Percentiles rank a stretch among this genome's conserved stretches.
Evolutionary conservation across 2,113 vertebrate genomes (phyloP).

Genomic region (Ageneiosus marmoratus): DNA sequence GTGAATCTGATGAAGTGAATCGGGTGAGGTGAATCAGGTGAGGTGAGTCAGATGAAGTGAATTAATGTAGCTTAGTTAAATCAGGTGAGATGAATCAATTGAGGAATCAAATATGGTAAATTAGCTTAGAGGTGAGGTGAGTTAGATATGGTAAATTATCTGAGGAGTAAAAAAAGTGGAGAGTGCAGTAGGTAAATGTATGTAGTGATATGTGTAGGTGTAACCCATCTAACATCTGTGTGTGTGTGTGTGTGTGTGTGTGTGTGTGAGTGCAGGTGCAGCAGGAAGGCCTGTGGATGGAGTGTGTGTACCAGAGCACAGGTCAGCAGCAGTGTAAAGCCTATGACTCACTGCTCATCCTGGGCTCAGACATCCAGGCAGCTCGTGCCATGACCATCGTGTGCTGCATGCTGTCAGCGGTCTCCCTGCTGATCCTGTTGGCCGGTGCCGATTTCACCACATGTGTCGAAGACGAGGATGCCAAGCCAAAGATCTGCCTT

Average conservation of each 20-base stretch:
- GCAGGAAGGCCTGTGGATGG: constrained; percentile 74
- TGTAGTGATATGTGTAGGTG: not conserved
- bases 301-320: constrained; percentile 78
- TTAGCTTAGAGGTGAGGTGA: no score
- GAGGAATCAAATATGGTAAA: not conserved
- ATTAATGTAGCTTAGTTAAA: not conserved
- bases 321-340: constrained; percentile 80
- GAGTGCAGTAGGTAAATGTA: not conserved
- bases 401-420: constrained; percentile 60
- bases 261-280: constrained; percentile 27
- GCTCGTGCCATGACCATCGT: constrained; percentile 76
- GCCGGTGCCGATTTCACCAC: constrained; percentile 75
- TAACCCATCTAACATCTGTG: not conserved
- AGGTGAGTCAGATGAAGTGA: not conserved
- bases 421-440: constrained; percentile 71
- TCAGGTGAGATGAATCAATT: no score
- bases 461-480: constrained; percentile 69
- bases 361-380: constrained; percentile 70
- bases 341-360: constrained; percentile 72
- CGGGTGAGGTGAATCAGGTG: not conserved
- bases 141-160: not conserved
- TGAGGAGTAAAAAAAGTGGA: not conserved
- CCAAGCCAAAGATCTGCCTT: constrained; percentile 73
- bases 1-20: not conserved
- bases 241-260: constrained; percentile 33